These are phyloP conservation scores for Cantharis nigra DNA, from an alignment of 2,888 invertebrate species.

Conservation along the genomic window DNA sequence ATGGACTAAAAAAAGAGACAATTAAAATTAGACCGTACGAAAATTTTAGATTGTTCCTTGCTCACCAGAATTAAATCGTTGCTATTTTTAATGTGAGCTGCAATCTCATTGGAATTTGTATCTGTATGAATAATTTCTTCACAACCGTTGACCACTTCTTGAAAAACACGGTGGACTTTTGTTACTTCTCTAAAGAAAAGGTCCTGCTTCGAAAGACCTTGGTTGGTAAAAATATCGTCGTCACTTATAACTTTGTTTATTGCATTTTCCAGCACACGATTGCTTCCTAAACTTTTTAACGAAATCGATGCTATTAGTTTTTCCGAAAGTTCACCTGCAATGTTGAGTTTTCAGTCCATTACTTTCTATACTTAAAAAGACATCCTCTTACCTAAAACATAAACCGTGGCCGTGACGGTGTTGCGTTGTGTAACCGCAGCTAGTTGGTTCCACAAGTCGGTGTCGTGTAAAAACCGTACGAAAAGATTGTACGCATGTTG, in stretches of 20 bases:
- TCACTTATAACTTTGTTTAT: conserved; percentile 60
- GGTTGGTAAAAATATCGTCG: conserved; percentile 54
- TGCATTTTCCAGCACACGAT: conserved; percentile 62
- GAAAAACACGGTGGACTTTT: conserved; percentile 68
- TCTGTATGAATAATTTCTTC: conserved; percentile 65
- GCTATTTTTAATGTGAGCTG: conserved; percentile 59
- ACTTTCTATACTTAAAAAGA: neutral
- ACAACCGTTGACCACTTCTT: conserved; percentile 64
- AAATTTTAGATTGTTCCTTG: neutral
- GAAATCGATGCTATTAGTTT: conserved; percentile 76
- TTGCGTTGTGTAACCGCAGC: conserved; percentile 49
- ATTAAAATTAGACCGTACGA: neutral
- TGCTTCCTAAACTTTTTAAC: conserved; percentile 66
- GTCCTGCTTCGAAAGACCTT: conserved; percentile 70
- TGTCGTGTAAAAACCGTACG: conserved; percentile 74
- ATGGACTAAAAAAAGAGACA: conserved; percentile 55
- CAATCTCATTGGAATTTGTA: conserved; percentile 61
- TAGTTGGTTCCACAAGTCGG: conserved; percentile 69
- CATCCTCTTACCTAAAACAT: conserved; percentile 44
- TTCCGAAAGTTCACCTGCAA: conserved; percentile 71
- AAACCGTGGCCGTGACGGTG: conserved; percentile 60
- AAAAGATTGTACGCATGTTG: conserved; percentile 78
- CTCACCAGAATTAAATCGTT: conserved; percentile 64
- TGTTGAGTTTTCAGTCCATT: no score
- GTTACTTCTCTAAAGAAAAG: conserved; percentile 76